Conservation (phyloP, 2,797 vertebrate species). For the Lycodopsis pacificus region DNA sequence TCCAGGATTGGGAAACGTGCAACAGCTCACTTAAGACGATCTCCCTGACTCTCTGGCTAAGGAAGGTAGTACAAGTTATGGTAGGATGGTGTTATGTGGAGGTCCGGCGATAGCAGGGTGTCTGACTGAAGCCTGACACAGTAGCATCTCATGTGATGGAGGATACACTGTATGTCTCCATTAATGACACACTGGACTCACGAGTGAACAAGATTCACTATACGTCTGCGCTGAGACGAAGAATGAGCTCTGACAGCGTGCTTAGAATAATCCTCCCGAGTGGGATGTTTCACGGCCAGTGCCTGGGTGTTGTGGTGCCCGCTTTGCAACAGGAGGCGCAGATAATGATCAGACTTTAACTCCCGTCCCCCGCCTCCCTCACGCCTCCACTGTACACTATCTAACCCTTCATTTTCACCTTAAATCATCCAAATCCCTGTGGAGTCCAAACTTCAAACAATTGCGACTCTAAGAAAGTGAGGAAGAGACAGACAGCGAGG, state of each 20-base stretch:
- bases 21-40: constrained; percentile 26
- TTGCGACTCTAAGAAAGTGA: constrained; percentile 47
- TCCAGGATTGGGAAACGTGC: constrained; percentile 18
- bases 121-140: constrained; percentile 17
- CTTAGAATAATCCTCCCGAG: constrained; percentile 48
- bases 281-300: constrained; percentile 50
- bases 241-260: constrained; percentile 40
- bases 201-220: constrained; percentile 30
- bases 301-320: constrained; percentile 41
- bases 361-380: constrained; percentile 29
- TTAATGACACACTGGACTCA: constrained; percentile 33
- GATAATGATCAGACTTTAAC: constrained; percentile 70
- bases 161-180: constrained; percentile 23
- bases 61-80: background rate
- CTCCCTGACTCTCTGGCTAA: constrained; percentile 19
- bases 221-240: constrained; percentile 16
- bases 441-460: constrained; percentile 70
- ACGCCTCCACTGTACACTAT: constrained; percentile 51
- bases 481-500: constrained; percentile 47
- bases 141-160: constrained; percentile 37
- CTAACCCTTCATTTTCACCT: constrained; percentile 70
- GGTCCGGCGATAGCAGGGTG: background rate
- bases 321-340: constrained; percentile 53
- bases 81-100: background rate
- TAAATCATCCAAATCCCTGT: constrained; percentile 74